Conservation (phyloP, 2,113 vertebrate species). For the Egretta garzetta region DNA sequence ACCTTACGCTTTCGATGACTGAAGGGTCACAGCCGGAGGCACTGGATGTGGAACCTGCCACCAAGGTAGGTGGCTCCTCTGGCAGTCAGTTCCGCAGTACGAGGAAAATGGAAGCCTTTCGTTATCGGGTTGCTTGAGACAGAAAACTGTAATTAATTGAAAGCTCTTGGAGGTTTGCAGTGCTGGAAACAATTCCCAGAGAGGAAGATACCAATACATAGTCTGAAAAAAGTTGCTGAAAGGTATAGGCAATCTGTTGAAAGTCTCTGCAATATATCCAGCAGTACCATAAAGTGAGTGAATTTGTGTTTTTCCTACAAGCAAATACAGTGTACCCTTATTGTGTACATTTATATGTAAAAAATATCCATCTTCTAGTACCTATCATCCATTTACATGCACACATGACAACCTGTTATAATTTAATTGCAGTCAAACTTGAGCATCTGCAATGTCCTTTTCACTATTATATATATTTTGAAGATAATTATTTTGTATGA, state of each 20-base stretch:
- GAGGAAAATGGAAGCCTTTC: not conserved
- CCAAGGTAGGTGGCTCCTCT: not conserved
- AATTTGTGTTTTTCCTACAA: not conserved
- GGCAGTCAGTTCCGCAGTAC: not conserved
- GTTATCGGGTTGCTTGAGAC: not conserved
- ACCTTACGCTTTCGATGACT: not conserved
- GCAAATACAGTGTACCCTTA: not conserved
- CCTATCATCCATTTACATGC: not conserved
- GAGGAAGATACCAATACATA: not conserved
- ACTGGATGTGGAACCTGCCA: not conserved
- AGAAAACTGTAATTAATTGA: not conserved
- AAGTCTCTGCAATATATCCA: not conserved
- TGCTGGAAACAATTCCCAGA: not conserved
- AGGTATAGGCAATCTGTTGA: not conserved
- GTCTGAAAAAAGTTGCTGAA: not conserved
- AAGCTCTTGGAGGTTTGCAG: not conserved
- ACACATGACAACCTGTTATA: not conserved
- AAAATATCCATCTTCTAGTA: not conserved
- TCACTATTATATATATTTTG: not conserved
- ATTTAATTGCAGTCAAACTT: not conserved
- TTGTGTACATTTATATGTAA: not conserved
- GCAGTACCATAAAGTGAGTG: not conserved
- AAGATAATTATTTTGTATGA: not conserved
- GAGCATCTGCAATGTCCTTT: not conserved
- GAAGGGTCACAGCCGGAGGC: not conserved